These are phyloP conservation scores for Pelobates fuscus DNA, from an alignment of 2,113 vertebrate species.

Conservation along the genomic window DNA sequence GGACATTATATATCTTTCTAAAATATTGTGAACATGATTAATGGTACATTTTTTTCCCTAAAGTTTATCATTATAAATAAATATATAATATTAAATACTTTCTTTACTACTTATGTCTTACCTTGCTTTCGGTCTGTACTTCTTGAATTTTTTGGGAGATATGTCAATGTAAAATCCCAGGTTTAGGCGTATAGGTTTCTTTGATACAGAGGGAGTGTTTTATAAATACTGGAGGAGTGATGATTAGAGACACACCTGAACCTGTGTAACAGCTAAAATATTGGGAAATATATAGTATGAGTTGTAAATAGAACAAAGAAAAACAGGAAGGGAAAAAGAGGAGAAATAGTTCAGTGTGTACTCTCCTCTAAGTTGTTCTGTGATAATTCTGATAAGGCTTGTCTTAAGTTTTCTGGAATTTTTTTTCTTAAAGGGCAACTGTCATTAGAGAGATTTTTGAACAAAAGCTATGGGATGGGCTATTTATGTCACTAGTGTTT, in stretches of 20 bases:
- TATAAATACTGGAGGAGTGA: slow-evolving; percentile 4
- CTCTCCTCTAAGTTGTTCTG: no score
- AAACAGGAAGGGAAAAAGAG: neutral
- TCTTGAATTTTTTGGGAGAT: neutral
- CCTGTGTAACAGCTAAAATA: slow-evolving; percentile 35
- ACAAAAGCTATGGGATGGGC: no score
- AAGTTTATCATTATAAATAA: neutral
- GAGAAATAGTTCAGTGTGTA: no score
- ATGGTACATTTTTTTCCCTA: no score
- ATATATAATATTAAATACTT: neutral
- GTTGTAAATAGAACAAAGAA: neutral
- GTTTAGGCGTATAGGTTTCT: neutral
- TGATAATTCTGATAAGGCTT: no score
- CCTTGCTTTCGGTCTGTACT: slow-evolving; percentile 6
- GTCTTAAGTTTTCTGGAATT: no score
- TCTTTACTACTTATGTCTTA: neutral
- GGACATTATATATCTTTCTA: neutral
- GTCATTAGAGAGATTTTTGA: no score
- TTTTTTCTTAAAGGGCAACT: no score
- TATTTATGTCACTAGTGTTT: no score
- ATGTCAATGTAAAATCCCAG: slow-evolving; percentile 9
- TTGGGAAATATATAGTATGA: slow-evolving; percentile 10
- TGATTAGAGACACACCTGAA: slow-evolving; percentile 35
- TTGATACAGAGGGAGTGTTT: slow-evolving; percentile 35
- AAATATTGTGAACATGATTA: neutral